These are phyloP conservation scores for Thamnophis sirtalis DNA, from an alignment of 2,113 vertebrate species.

Conservation along the genomic window DNA sequence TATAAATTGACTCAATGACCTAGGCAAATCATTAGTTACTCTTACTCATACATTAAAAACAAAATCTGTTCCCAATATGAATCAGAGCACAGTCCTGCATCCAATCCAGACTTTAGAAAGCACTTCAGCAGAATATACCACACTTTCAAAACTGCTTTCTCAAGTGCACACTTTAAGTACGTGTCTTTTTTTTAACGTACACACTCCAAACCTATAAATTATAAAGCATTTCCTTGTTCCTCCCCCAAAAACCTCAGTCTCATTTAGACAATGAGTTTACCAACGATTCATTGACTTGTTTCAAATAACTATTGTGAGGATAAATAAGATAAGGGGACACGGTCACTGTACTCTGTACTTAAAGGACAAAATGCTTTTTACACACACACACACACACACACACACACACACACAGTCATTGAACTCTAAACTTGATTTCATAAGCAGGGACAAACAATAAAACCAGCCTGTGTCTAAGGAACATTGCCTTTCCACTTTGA, in stretches of 20 bases:
- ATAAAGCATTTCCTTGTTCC: neutral
- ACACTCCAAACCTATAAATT: neutral
- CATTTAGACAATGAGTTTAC: neutral
- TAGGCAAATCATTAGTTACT: neutral
- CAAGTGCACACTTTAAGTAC: neutral
- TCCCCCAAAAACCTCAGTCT: neutral
- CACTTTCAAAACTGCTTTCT: neutral
- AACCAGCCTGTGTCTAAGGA: conserved; percentile 18
- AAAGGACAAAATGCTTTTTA: neutral
- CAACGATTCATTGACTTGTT: neutral
- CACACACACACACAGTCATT: neutral
- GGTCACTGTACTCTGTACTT: neutral
- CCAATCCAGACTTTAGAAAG: neutral
- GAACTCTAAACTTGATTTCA: neutral
- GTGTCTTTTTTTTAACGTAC: neutral
- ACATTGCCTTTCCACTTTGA: conserved; percentile 15
- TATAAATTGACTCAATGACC: neutral
- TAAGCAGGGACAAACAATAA: conserved; percentile 29
- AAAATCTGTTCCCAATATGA: neutral
- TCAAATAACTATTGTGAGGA: neutral
- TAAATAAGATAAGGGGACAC: neutral
- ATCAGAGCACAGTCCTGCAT: neutral
- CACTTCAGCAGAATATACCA: neutral
- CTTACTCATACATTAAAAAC: neutral
- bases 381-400: neutral